Evolutionary conservation across 2,113 vertebrate species (phyloP).

Genomic region (Micromys minutus): DNA sequence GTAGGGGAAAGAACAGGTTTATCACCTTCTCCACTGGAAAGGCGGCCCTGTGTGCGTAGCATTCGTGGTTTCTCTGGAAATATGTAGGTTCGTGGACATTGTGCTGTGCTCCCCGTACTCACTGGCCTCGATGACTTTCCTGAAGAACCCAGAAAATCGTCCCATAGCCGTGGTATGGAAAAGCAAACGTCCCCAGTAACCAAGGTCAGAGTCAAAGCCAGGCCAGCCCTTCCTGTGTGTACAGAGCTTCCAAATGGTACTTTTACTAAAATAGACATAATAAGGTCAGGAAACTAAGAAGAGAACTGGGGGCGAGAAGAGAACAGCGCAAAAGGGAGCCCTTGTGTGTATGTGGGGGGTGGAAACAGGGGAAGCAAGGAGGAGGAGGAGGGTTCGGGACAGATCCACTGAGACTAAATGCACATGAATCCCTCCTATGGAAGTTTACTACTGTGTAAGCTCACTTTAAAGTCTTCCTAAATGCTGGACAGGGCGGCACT

Average conservation of each 20-base stretch:
- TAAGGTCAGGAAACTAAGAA: neutral
- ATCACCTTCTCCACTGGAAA: neutral
- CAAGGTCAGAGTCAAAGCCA: neutral
- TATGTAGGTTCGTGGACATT: neutral
- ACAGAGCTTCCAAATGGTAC: neutral
- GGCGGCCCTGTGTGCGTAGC: neutral
- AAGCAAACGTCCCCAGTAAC: neutral
- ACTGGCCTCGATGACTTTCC: neutral
- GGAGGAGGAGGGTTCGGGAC: neutral
- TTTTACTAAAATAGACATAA: neutral
- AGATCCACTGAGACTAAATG: neutral
- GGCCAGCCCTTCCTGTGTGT: constrained; percentile 6
- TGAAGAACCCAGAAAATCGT: neutral
- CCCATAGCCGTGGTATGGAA: neutral
- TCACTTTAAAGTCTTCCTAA: neutral
- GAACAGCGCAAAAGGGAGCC: neutral
- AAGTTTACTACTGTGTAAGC: neutral
- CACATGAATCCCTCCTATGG: too few species aligned
- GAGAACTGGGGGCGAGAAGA: neutral
- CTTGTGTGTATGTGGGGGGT: too few species aligned
- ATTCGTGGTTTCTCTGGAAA: neutral
- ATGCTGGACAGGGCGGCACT: neutral
- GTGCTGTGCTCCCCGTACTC: neutral
- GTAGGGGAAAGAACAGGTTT: neutral
- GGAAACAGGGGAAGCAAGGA: neutral